Conservation (phyloP, 2,888 invertebrate species). For the Argyresthia albistria region DNA sequence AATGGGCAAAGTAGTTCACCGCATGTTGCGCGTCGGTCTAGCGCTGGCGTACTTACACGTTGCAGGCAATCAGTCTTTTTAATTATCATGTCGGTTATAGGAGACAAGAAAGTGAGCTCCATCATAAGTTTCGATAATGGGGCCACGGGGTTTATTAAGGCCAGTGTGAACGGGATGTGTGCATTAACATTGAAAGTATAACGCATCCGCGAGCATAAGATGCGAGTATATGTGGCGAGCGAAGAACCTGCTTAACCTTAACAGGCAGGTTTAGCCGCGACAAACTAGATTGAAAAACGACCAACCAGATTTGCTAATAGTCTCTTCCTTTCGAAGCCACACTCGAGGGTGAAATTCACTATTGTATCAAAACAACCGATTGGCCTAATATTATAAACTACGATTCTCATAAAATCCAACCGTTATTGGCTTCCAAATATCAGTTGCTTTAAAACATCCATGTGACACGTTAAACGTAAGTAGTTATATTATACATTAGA, state of each 20-base stretch:
- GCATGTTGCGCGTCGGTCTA: too few relatives aligned
- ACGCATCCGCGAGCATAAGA: conserved; percentile 56
- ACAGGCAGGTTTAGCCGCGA: neutral
- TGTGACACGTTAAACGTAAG: too few relatives aligned
- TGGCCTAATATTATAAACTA: too few relatives aligned
- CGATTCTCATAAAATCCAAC: too few relatives aligned
- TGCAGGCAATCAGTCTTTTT: neutral
- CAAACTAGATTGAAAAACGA: conserved; percentile 1
- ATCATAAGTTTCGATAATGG: conserved; percentile 4
- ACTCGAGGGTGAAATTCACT: too few relatives aligned
- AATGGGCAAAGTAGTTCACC: too few relatives aligned
- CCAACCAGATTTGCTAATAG: conserved; percentile 4
- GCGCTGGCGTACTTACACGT: neutral
- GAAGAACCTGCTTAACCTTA: conserved; percentile 1
- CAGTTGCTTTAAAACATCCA: too few relatives aligned
- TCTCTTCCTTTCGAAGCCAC: conserved; percentile 1
- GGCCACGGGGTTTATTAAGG: conserved; percentile 15
- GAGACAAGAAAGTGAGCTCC: neutral
- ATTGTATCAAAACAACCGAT: too few relatives aligned
- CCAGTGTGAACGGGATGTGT: conserved; percentile 40
- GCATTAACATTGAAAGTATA: conserved; percentile 63
- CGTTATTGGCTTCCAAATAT: too few relatives aligned
- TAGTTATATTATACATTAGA: too few relatives aligned
- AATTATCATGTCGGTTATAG: neutral
- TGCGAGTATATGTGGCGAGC: conserved; percentile 35